Conservation (phyloP, 2,888 invertebrate genomes). For the Dorcus hopei region DNA sequence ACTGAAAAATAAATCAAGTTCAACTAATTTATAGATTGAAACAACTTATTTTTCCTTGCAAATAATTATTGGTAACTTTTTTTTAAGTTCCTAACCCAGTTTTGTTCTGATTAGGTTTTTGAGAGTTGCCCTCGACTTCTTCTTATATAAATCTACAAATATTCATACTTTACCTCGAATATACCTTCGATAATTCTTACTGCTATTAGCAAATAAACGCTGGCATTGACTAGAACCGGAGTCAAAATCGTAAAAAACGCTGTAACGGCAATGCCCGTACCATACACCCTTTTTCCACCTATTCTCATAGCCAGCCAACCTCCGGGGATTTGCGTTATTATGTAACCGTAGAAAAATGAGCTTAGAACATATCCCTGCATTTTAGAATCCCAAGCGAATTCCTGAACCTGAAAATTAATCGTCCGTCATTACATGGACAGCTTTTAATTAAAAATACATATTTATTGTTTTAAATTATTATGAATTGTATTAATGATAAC, state of each 20-base stretch:
- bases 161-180: conserved; percentile 34
- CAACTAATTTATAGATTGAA: too few species aligned
- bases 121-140: too few species aligned
- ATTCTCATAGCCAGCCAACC: conserved; percentile 80
- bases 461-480: background rate
- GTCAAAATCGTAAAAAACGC: conserved; percentile 78
- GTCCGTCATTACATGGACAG: background rate
- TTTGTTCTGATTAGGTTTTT: too few species aligned
- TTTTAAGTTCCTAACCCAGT: too few species aligned
- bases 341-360: conserved; percentile 88
- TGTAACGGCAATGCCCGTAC: conserved; percentile 73
- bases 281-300: conserved; percentile 82
- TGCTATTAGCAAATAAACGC: conserved; percentile 65
- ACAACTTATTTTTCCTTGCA: too few species aligned
- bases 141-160: too few species aligned
- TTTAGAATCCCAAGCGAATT: conserved; percentile 78
- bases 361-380: conserved; percentile 77
- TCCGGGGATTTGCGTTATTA: conserved; percentile 78
- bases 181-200: conserved; percentile 54
- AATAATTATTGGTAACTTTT: too few species aligned
- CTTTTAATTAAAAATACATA: conserved; percentile 8
- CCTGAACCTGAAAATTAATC: conserved; percentile 56
- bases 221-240: conserved; percentile 72
- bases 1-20: too few species aligned
- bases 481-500: too few species aligned